phyloP scores from a whole-genome alignment of 2,888 invertebrate species.

The Bellardia bayeri region DNA sequence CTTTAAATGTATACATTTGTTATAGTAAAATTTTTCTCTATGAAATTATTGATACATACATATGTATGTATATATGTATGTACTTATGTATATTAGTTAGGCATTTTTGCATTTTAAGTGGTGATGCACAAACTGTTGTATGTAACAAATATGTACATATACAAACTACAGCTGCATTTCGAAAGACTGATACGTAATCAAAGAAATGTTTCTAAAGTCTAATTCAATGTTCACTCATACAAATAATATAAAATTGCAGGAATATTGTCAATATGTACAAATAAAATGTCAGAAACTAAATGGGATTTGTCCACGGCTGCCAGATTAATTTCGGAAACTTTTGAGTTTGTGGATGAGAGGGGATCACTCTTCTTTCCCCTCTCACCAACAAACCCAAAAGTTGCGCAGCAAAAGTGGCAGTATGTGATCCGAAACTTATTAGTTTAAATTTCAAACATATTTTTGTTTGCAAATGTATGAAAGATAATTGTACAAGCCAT shows the following conservation, averaged over 20 bases:
- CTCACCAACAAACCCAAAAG: no score
- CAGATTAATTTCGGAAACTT: no score
- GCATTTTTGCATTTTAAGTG: background rate
- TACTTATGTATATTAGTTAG: no score
- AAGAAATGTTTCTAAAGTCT: background rate
- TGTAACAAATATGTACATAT: no score
- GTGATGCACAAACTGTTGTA: background rate
- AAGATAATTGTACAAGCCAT: background rate
- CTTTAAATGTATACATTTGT: no score
- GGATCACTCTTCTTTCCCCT: no score
- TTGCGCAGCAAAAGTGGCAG: no score
- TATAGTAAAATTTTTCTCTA: no score
- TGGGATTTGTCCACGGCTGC: conserved; percentile 23
- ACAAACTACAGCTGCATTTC: conserved; percentile 21
- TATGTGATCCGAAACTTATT: no score
- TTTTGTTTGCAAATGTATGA: background rate
- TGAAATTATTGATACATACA: no score
- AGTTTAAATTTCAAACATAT: background rate
- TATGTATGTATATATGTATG: no score
- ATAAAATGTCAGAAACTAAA: conserved; percentile 9
- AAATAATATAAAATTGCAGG: conserved; percentile 20
- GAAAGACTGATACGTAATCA: background rate
- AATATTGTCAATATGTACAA: background rate
- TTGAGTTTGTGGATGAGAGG: no score
- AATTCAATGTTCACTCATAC: background rate